A percentile compares a stretch with the other conserved stretches of the same genome.
These are phyloP conservation scores for Sanderia malayensis DNA, from an alignment of 30 jellyfish, hydroid and myxozoan species.

Conservation along the genomic window DNA sequence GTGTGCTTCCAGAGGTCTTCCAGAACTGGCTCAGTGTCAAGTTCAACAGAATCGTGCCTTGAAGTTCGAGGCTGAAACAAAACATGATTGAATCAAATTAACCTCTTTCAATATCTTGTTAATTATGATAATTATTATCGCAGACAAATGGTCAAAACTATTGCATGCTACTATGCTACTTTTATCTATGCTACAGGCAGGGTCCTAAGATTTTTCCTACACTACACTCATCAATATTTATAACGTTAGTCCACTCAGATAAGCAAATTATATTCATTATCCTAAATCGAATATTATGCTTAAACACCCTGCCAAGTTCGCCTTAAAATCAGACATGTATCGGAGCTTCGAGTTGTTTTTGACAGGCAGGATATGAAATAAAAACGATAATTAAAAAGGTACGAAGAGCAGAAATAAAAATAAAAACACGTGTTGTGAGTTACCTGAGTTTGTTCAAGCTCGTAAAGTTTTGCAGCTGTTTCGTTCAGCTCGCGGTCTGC, in stretches of 20 bases:
- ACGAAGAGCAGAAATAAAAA: background rate
- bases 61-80: constrained; percentile 4
- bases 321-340: too few relatives aligned
- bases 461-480: constrained; percentile 68
- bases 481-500: constrained; percentile 71
- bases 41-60: background rate
- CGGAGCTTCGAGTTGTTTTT: too few relatives aligned
- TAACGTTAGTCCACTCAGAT: background rate
- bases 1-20: constrained; percentile 27
- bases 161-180: background rate
- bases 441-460: constrained; percentile 32
- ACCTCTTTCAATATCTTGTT: too few relatives aligned
- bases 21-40: constrained; percentile 21
- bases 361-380: too few relatives aligned
- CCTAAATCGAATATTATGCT: too few relatives aligned
- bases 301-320: too few relatives aligned
- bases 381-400: too few relatives aligned
- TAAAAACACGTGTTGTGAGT: background rate
- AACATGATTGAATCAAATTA: background rate
- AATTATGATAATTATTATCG: too few relatives aligned
- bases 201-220: background rate
- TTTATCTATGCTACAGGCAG: background rate
- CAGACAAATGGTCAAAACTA: background rate
- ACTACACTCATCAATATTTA: too few relatives aligned
- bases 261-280: background rate